Evolutionary conservation across 2,888 invertebrate genomes (phyloP).

Genomic region (Yponomeuta evonymella): DNA sequence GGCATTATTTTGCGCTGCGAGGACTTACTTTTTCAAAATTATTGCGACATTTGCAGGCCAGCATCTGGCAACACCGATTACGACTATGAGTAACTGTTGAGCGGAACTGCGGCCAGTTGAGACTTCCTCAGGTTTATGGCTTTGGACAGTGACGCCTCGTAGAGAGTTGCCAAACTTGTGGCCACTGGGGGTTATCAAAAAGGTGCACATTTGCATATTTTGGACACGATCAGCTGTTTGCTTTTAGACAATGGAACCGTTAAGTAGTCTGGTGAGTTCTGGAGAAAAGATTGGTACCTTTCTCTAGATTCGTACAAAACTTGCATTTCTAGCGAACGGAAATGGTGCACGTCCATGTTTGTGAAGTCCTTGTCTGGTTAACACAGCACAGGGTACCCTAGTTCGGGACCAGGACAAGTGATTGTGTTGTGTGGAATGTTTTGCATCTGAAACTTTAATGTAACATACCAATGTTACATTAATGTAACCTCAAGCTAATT

Average conservation of each 20-base stretch:
- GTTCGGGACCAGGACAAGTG: too few species aligned
- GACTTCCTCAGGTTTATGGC: conserved; percentile 2
- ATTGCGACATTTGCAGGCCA: too few species aligned
- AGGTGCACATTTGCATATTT: conserved; percentile 8
- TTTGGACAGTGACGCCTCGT: conserved; percentile 9
- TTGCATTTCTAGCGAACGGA: neutral
- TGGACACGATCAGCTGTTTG: conserved; percentile 13
- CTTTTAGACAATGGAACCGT: conserved; percentile 13
- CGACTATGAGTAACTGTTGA: neutral
- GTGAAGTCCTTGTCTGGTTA: too few species aligned
- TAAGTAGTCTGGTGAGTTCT: neutral
- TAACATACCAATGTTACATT: too few species aligned
- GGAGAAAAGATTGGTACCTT: neutral
- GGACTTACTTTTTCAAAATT: too few species aligned
- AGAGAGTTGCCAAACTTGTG: conserved; percentile 20
- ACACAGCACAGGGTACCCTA: too few species aligned
- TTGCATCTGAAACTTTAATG: too few species aligned
- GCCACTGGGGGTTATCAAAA: conserved; percentile 12
- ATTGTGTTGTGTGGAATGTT: too few species aligned
- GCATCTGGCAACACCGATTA: too few species aligned
- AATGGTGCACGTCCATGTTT: too few species aligned
- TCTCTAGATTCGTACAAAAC: neutral
- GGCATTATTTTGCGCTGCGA: too few species aligned
- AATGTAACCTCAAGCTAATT: too few species aligned
- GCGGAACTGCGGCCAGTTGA: neutral